Evolutionary conservation across 2,888 invertebrate genomes (phyloP).

Genomic region (Saturnia japonica): DNA sequence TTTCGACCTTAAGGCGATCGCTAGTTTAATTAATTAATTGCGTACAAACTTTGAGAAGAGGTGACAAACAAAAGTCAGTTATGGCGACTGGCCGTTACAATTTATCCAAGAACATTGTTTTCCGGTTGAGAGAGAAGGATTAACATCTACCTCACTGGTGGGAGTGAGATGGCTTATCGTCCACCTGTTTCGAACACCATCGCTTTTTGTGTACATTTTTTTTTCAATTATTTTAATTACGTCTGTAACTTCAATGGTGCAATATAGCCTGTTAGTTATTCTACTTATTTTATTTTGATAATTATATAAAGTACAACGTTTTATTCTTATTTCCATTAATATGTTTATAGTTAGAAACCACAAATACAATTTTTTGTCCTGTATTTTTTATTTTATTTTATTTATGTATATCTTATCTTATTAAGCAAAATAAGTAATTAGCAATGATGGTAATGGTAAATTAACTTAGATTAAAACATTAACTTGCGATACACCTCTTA

Average conservation of each 20-base stretch:
- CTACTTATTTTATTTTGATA: not conserved
- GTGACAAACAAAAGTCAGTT: constrained; percentile 70
- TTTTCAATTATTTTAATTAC: constrained; percentile 59
- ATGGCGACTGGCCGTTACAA: constrained; percentile 76
- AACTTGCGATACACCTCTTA: too few species aligned
- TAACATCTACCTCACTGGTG: constrained; percentile 26
- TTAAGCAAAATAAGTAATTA: too few species aligned
- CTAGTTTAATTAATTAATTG: not conserved
- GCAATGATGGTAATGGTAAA: too few species aligned
- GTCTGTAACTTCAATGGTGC: constrained; percentile 61
- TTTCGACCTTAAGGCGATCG: too few species aligned
- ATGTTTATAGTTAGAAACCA: not conserved
- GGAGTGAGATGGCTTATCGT: constrained; percentile 48
- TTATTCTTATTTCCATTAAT: not conserved
- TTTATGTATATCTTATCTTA: too few species aligned
- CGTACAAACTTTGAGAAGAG: constrained; percentile 54
- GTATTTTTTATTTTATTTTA: too few species aligned
- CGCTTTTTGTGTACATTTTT: constrained; percentile 41
- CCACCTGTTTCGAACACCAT: constrained; percentile 65
- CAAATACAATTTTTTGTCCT: too few species aligned
- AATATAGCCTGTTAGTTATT: constrained; percentile 45
- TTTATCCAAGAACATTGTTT: constrained; percentile 65
- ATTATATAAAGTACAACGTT: not conserved
- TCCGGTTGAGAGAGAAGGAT: constrained; percentile 60
- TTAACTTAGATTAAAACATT: too few species aligned